Base-by-base conservation (phyloP, 1,140 invertebrate species). In the Hyles euphorbiae region DNA sequence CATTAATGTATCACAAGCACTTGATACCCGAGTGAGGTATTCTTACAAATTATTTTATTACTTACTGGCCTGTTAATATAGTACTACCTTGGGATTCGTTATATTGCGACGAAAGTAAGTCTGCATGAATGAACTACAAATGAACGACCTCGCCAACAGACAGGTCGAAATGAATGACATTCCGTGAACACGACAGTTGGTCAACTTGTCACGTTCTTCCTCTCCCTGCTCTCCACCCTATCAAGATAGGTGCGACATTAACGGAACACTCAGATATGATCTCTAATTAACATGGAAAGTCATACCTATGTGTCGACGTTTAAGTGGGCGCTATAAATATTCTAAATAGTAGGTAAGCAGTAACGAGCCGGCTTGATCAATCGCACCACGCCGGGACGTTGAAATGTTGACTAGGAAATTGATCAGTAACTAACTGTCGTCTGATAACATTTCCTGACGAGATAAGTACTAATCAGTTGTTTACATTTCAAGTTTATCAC, bases 281-380 rank as follows among this genome's bases (percentile, higher is more conserved):
- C 73, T 73, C 70, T 76, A 73, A 81, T 82, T 79, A 81, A 74
- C 67, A 56, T 60, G 67, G 66, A 67, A 70, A 71, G 60, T 71
- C 57, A 67, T 48, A 48, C 2, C 46, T 11, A 48, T n/a, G 3
- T 67, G 68, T 70, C 70, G 73, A 69, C 60, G 50, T 44, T 43
- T 65, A 64, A 40, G 53, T 67, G 62, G 11, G 48, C 32, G 32
- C 40, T 45, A 54, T 52, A 2, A 50, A 60, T 52, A 60, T 65
- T 53, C 40, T 34, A 52, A 33, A 52, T 34, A n/a, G 33, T 53
- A 53, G 49, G 34, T 43, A 5, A 12, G 43, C 44, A 33, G 33
- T 59, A 65, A 57, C 62, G 53, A 60, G 58, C 34, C 46, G 53
- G 58, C 56, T 55, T 50, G 43, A 61, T 65, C 59, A 56, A 65